These are phyloP conservation scores for Oreotrochilus melanogaster DNA, from an alignment of 2,113 vertebrate genomes.

Conservation along the genomic window DNA sequence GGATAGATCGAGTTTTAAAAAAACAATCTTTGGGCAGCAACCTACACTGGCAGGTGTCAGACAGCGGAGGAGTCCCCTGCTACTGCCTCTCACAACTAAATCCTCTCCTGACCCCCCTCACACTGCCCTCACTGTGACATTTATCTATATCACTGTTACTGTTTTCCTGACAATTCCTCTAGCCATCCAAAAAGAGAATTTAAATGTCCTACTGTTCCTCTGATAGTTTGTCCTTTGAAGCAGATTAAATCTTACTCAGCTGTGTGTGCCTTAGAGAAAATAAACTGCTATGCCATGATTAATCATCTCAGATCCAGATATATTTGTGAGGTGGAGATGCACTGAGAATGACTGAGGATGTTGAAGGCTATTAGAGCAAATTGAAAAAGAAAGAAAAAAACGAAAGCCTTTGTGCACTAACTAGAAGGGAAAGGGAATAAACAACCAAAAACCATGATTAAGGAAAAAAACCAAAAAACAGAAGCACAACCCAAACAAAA, in stretches of 20 bases:
- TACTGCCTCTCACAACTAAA: slow-evolving; percentile 8
- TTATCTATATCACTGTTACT: background rate
- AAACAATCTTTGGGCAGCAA: background rate
- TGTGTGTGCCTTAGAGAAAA: slow-evolving; percentile 26
- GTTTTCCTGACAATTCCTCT: background rate
- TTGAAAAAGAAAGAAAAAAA: slow-evolving; percentile 11
- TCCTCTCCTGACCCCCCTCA: background rate
- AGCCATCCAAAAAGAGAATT: slow-evolving; percentile 8
- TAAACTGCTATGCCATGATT: slow-evolving; percentile 2
- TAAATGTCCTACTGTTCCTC: slow-evolving; percentile 15
- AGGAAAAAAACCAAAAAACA: background rate
- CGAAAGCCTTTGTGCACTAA: background rate
- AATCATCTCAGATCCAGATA: background rate
- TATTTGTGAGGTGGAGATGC: background rate
- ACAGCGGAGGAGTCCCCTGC: background rate
- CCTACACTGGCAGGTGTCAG: background rate
- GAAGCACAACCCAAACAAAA: background rate
- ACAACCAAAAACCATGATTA: background rate
- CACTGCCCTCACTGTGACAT: background rate
- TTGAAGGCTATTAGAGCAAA: slow-evolving; percentile 20
- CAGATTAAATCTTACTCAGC: slow-evolving; percentile 19
- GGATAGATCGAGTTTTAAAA: background rate
- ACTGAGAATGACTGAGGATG: background rate
- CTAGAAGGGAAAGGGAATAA: background rate
- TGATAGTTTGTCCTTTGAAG: background rate